Evolutionary conservation across 2,797 vertebrate genomes (phyloP).

Genomic region (Ciconia nigra): DNA sequence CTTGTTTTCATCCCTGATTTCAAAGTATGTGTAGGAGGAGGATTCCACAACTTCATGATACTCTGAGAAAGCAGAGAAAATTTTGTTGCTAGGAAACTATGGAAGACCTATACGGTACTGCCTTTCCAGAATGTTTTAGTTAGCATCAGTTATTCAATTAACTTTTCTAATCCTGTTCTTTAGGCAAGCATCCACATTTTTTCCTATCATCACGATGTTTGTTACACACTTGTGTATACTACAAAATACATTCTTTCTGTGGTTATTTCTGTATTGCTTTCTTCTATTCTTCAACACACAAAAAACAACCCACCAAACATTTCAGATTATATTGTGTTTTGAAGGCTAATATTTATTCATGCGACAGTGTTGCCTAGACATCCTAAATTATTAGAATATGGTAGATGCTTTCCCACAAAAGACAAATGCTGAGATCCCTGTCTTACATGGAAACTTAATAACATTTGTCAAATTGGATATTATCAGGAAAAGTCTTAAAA

Average conservation of each 20-base stretch:
- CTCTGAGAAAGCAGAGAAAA: slow-evolving; percentile 56
- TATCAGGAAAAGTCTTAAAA: neutral
- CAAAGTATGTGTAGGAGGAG: slow-evolving; percentile 53
- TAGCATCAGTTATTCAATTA: neutral
- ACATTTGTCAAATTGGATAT: neutral
- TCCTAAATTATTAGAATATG: neutral
- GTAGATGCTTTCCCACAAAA: neutral
- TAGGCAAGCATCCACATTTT: neutral
- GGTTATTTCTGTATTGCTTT: neutral
- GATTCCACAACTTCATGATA: slow-evolving; percentile 54
- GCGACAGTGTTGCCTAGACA: neutral
- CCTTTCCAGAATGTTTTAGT: slow-evolving; percentile 34
- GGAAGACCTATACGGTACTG: slow-evolving; percentile 4
- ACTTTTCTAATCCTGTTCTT: neutral
- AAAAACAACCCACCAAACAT: neutral
- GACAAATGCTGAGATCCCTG: neutral
- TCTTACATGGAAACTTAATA: no score
- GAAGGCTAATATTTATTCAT: neutral
- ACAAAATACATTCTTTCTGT: neutral
- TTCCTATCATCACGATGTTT: neutral
- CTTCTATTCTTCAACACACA: neutral
- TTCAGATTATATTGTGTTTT: neutral
- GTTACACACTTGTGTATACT: neutral
- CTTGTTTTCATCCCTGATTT: slow-evolving; percentile 56
- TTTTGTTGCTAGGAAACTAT: slow-evolving; percentile 74